Percentiles rank a stretch among this genome's conserved stretches.
phyloP scores from a whole-genome alignment of 2,113 vertebrate species.

The Centropus unirufus region DNA sequence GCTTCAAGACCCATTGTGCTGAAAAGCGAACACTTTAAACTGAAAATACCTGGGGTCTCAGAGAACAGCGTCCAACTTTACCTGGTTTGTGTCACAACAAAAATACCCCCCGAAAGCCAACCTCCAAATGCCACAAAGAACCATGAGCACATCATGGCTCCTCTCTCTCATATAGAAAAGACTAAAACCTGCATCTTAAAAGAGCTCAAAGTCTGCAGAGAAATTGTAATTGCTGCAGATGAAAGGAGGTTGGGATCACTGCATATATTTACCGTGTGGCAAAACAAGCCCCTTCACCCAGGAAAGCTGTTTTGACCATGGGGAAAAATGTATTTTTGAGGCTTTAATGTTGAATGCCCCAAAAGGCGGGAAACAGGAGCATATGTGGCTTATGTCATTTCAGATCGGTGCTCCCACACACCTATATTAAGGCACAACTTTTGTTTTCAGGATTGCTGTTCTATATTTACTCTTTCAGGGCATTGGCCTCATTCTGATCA shows the following conservation, averaged over 20 bases:
- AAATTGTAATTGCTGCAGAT: neutral
- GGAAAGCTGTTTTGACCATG: neutral
- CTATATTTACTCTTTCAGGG: neutral
- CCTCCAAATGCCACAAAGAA: neutral
- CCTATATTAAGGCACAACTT: neutral
- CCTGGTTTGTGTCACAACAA: accelerated
- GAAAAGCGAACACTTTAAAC: neutral
- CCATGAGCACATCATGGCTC: neutral
- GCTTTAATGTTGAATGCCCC: accelerated
- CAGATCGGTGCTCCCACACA: neutral
- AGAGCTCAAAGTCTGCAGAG: neutral
- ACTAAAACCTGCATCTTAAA: neutral
- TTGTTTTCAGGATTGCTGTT: neutral
- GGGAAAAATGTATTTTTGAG: neutral
- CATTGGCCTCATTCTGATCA: neutral
- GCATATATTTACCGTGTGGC: neutral
- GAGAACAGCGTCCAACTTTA: neutral
- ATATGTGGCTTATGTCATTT: accelerated
- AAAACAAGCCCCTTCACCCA: neutral
- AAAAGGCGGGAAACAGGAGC: neutral
- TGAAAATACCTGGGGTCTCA: neutral
- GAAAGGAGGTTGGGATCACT: neutral
- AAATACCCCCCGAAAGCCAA: neutral
- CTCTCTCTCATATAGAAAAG: neutral
- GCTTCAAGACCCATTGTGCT: neutral